Percentiles rank a stretch among this genome's conserved stretches.
Evolutionary conservation across 2,113 vertebrate genomes (phyloP).

Genomic region (Gallinago paraguaiae): DNA sequence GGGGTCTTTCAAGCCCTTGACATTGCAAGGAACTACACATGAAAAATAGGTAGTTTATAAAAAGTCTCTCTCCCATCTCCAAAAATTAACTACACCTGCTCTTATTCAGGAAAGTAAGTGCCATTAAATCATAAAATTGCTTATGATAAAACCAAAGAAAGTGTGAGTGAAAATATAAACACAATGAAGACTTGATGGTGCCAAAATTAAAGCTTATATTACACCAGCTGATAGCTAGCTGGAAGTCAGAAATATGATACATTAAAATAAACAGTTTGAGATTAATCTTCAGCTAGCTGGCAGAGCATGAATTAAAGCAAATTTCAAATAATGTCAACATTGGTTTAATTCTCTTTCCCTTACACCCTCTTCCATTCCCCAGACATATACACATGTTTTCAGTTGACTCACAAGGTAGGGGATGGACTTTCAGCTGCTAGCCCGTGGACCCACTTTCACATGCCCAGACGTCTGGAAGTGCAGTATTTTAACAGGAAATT

Average conservation of each 20-base stretch:
- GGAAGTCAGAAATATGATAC: constrained; percentile 58
- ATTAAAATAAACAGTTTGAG: constrained; percentile 60
- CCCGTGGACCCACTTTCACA: not conserved
- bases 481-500: constrained; percentile 1
- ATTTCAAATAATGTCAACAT: constrained; percentile 53
- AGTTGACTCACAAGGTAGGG: not conserved
- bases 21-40: not conserved
- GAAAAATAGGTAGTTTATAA: not conserved
- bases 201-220: constrained; percentile 63
- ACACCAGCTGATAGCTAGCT: constrained; percentile 50
- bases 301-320: constrained; percentile 57
- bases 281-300: constrained; percentile 56
- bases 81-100: constrained; percentile 2
- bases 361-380: not conserved
- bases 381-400: not conserved
- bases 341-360: constrained; percentile 4
- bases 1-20: not conserved
- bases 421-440: not conserved
- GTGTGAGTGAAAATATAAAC: constrained; percentile 59
- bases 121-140: constrained; percentile 38
- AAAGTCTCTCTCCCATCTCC: not conserved
- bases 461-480: not conserved
- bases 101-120: constrained; percentile 4
- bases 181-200: not conserved
- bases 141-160: constrained; percentile 55